Base-by-base conservation (phyloP, 2,888 invertebrate genomes). In the Melinaea menophilus region DNA sequence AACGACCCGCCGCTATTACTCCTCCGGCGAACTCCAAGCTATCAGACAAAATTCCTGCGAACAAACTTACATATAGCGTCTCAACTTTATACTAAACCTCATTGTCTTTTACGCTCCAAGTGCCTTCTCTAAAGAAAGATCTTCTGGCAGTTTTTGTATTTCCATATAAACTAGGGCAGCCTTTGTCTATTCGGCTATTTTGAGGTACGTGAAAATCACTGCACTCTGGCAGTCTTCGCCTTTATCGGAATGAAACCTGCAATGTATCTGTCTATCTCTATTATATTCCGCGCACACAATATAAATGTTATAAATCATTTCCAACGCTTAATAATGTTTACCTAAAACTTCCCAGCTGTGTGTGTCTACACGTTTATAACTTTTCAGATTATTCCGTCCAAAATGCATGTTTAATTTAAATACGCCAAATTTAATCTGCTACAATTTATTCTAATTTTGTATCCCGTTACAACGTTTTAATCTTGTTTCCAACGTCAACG, bases 41-140 rank as follows among this genome's bases (percentile, higher is more conserved):
- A 93, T 94, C 86, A 93, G 95, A 78, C 95, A 95, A 88, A 95
- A 95, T 86, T 95, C 95, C 88, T 95, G 95, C 91, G 95, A 95
- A 92, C 95, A 95, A 90, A 95, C 95, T 81, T 95, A 93, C 92
- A 95, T 95, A 92, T 95, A 95, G 94, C 94, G 72, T 81, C 75
- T 75, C 78, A 73, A 63, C 70, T 75, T 73, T 71, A 70, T 73
- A 72, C 67, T 67, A 66, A 73, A 74, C 80, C 75, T 72, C 70
- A 75, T 77, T 81, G 60, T 67, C 61, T 62, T 61, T 66, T 61
- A 60, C 56, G 54, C 61, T 81, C 81, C 79, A 85, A 89, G 85
- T 87, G 86, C 86, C 84, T 86, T 85, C 73, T 78, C 73, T 72
- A 74, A 74, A 75, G 65, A 56, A 58, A 58, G 54, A 67, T 71